Base-by-base conservation (phyloP, 2,888 invertebrate genomes). In the Hecatera dysodea region DNA sequence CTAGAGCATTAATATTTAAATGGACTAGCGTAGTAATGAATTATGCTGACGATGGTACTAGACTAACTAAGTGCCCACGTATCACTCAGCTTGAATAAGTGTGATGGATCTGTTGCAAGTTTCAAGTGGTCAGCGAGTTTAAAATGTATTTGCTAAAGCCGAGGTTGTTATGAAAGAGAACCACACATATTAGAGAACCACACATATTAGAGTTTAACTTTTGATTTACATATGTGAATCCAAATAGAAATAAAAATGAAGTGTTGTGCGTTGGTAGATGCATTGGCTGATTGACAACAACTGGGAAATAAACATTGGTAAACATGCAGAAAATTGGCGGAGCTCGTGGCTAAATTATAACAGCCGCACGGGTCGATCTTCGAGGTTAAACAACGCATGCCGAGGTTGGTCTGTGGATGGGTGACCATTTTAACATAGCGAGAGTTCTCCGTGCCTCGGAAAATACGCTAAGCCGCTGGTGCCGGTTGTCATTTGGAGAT, bases 31-130 rank as follows among this genome's bases (percentile, higher is more conserved):
- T 53, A 46, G 44, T 59, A 44, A 64, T 74, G 63, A 68, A 69
- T 78, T 75, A 69, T 67, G 78, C 59, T 63, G 19, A 33, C 68
- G 67, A 78, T 55, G 22, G 67, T 81, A 75, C 67, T 9, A 57
- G 56, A 62, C 71, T 71, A 62, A 46, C 71, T 81, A 78, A 75
- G 73, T 78, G 75, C 69, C 69, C 57, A 19, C 36, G n/a, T 79
- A 75, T 82, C 84, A 75, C 71, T 79, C 65, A 75, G 59, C 65
- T 78, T 60, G 62, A 65, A 75, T 76, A 71, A 76, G 60, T 73
- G 67, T 73, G 73, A 75, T 67, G 68, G 64, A 67, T 67, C 17
- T 11, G 56, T 33, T 24, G 24, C 11, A 73, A 72, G 59, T 48
- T 24, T 52, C 17, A 42, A 63, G 78, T 6, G 56, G 19, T 15